Percentiles rank a stretch among this genome's conserved stretches.
phyloP scores from a whole-genome alignment of 1,140 invertebrate genomes.

The Vanessa tameamea region DNA sequence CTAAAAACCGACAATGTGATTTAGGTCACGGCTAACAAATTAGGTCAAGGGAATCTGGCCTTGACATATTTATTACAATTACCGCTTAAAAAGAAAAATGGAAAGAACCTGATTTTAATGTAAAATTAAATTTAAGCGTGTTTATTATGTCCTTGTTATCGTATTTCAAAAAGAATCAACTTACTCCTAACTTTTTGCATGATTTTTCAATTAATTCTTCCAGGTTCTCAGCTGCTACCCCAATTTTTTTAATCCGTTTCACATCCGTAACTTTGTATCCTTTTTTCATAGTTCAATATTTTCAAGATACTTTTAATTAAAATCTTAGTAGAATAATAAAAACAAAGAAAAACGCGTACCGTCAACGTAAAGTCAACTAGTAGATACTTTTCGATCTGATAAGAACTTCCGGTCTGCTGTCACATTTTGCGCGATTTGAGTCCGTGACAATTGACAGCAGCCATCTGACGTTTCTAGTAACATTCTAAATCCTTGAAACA shows the following conservation, averaged over 20 bases:
- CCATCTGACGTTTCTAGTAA: background rate
- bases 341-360: conserved; percentile 40
- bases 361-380: conserved; percentile 10
- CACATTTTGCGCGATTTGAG: conserved; percentile 30
- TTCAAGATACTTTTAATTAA: background rate
- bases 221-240: conserved; percentile 84
- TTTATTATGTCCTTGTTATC: background rate
- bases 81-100: background rate
- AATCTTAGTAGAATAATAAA: conserved; percentile 42
- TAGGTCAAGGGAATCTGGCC: conserved; percentile 60
- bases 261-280: conserved; percentile 88
- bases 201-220: conserved; percentile 84
- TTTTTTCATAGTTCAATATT: conserved; percentile 78
- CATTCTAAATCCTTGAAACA: background rate
- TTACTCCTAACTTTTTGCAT: conserved; percentile 85
- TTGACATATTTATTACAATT: conserved; percentile 49
- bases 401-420: conserved; percentile 26
- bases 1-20: conserved; percentile 59
- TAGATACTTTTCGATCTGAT: conserved; percentile 15
- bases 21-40: conserved; percentile 58
- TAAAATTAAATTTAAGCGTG: background rate
- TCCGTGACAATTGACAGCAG: conserved; percentile 3
- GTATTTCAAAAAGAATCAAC: conserved; percentile 49
- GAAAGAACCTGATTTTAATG: background rate
- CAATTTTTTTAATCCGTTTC: conserved; percentile 83